phyloP scores from a whole-genome alignment of 2,797 vertebrate genomes.

The Falco concolor region DNA sequence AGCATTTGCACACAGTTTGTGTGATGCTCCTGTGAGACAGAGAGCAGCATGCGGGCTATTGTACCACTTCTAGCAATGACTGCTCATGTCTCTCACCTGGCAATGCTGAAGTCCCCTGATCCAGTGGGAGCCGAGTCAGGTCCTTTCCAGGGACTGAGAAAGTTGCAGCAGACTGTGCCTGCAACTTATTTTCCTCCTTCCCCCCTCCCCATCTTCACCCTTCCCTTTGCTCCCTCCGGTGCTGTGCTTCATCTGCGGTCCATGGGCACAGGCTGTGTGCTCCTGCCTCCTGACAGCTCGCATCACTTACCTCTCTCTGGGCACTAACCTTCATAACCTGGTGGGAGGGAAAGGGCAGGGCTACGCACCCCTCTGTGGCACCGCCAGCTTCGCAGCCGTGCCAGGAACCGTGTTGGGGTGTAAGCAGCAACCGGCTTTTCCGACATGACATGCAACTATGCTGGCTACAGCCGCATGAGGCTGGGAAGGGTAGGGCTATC shows the following conservation, averaged over 20 bases:
- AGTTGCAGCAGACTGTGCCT: not conserved
- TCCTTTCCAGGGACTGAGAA: not conserved
- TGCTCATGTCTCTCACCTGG: not conserved
- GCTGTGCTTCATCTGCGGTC: not conserved
- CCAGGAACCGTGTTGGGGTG: not conserved
- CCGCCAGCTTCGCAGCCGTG: not conserved
- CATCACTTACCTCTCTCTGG: not conserved
- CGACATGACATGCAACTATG: not conserved
- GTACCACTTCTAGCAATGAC: fast-evolving
- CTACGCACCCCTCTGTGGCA: not conserved
- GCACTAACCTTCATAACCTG: not conserved
- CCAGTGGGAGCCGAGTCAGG: fast-evolving
- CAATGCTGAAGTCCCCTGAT: fast-evolving
- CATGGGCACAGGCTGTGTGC: not conserved
- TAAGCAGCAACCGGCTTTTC: not conserved
- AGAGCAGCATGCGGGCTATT: not conserved
- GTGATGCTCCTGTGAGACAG: not conserved
- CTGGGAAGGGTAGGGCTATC: constrained; percentile 19
- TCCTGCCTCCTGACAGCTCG: not conserved
- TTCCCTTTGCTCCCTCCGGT: not conserved
- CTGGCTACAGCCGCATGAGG: not conserved
- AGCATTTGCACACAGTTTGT: not conserved
- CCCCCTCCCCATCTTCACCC: not conserved
- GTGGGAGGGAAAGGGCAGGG: not conserved
- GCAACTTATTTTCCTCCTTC: not conserved